Evolutionary conservation across 2,888 invertebrate species (phyloP), one percentile per base, ranked within the genome.

Genomic region (Hypolimnas misippus): DNA sequence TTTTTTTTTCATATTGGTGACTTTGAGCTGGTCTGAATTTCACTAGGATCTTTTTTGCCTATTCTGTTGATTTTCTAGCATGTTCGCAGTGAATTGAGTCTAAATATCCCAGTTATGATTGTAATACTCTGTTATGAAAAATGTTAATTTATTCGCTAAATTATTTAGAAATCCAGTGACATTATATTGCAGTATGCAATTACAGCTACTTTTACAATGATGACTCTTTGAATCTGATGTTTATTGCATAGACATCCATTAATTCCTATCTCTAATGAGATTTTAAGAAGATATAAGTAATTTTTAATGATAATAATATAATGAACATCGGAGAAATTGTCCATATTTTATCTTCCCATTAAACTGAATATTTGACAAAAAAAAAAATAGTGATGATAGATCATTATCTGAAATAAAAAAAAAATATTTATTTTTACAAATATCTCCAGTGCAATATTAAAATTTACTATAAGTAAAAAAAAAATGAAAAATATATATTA

Each of bases 391-490:
- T 62, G 35, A 46, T 62, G 63, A 64, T 61, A 66, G 62, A 71
- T 70, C 70, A 72, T 54, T 68, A 70, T 66, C 64, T 62, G 46
- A 62, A 63, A 65, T 38, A 62, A 69, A 63, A 69, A 68, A 66
- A 61, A 68, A 79, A 73, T 72, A 78, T 72, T 70, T 76, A 72
- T 76, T 75, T 76, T 73, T 74, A 72, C 79, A 77, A 76, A 76
- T 72, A 79, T 81, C 80, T 77, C 82, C 90, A 85, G 90, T 90
- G 90, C 90, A 90, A 90, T 90, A 90, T 85, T 78, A 83, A 84
- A 83, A 75, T 86, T 90, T 89, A 88, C 89, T 90, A 72, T 88
- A 88, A 90, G 89, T 89, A 86, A 90, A 88, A 84, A 76, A 70
- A 72, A 63, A 72, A 70, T 57, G 70, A 62, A 70, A 70, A 70